Conservation (phyloP, 1,140 invertebrate species). For the roundworm (Caenorhabditis elegans) region WBcel235 BX284604.4:1919501-1920000, state of each 20-base stretch:
- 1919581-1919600: not conserved
- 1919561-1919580: conserved; percentile 1
- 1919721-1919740: not conserved
- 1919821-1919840: not conserved
- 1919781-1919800: no score
- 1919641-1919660: no score
- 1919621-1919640: no score
- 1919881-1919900: not conserved
- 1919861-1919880: not conserved
- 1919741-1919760: not conserved
- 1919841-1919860: not conserved
- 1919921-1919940: conserved; percentile 61
- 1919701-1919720: no score
- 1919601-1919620: not conserved
- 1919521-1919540: conserved; percentile 73
- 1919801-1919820: no score
- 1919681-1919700: not conserved
- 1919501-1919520: conserved; percentile 67
- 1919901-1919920: conserved; percentile 35
- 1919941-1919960: conserved; percentile 66
- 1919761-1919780: not conserved
- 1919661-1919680: no score
- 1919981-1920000: conserved; percentile 65
- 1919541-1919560: not conserved
- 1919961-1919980: conserved; percentile 53